These are phyloP conservation scores for Myotis planiceps DNA, from an alignment of 2,797 vertebrate genomes.

Conservation along the genomic window DNA sequence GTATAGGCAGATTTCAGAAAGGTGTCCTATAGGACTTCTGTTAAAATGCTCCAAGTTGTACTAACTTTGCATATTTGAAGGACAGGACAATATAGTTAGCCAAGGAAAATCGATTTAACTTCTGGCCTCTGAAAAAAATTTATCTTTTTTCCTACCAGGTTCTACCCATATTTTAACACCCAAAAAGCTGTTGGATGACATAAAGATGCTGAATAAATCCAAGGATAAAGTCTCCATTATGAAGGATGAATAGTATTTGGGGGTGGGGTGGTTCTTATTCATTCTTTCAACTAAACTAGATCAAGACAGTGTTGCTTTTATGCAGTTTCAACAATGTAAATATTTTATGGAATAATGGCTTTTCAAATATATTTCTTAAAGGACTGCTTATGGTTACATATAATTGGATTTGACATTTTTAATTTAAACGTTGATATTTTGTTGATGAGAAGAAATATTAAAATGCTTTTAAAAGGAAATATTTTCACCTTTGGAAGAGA, in stretches of 20 bases:
- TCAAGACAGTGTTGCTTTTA: conserved; percentile 42
- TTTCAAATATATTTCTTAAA: conserved; percentile 65
- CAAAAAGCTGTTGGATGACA: conserved; percentile 92
- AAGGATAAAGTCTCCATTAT: conserved; percentile 90
- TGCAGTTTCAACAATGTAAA: conserved; percentile 78
- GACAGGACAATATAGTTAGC: neutral
- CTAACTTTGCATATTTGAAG: conserved; percentile 1
- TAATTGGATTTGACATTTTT: conserved; percentile 61
- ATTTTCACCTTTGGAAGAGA: conserved; percentile 67
- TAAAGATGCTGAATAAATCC: conserved; percentile 93
- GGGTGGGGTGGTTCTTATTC: conserved; percentile 8
- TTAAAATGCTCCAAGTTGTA: neutral
- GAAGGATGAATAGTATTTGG: conserved; percentile 87
- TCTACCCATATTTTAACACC: conserved; percentile 97
- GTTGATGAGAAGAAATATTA: conserved; percentile 43
- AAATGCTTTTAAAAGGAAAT: conserved; percentile 66
- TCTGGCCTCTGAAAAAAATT: conserved; percentile 55
- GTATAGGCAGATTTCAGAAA: neutral
- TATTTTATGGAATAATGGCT: conserved; percentile 68
- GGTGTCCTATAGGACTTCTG: neutral
- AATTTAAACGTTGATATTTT: conserved; percentile 81
- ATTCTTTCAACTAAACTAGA: conserved; percentile 51
- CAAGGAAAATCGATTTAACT: conserved; percentile 2
- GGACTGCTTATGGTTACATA: conserved; percentile 18
- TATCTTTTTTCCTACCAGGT: conserved; percentile 86